Evolutionary conservation across 92 coral and sea anemone genomes (phyloP).

Genomic region (Epizoanthus scotinus): DNA sequence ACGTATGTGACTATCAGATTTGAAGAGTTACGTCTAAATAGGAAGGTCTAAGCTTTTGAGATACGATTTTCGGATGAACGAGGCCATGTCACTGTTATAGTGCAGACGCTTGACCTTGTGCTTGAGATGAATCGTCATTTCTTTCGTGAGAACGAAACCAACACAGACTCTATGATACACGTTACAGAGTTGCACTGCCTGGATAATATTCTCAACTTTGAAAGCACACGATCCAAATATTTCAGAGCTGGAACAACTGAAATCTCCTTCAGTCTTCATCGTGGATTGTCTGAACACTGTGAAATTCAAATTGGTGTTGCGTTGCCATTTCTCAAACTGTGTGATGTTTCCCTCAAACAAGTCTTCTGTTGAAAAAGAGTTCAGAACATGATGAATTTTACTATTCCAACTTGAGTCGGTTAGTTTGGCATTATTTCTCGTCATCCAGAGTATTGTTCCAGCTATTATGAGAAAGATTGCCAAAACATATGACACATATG

Average conservation of each 20-base stretch:
- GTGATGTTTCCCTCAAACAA: constrained; percentile 43
- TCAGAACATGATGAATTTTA: neutral
- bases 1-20: no score
- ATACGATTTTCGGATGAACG: constrained; percentile 47
- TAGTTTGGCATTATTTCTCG: neutral
- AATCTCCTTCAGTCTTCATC: constrained; percentile 44
- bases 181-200: constrained; percentile 60
- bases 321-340: constrained; percentile 32
- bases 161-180: constrained; percentile 40
- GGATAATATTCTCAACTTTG: constrained; percentile 41
- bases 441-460: constrained; percentile 16
- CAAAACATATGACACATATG: neutral
- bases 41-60: neutral
- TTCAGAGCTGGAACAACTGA: constrained; percentile 53
- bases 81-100: constrained; percentile 38
- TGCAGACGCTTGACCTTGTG: constrained; percentile 23
- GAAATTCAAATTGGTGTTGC: constrained; percentile 26
- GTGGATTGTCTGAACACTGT: constrained; percentile 29
- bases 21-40: neutral
- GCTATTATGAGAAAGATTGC: neutral
- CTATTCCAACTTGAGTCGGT: neutral
- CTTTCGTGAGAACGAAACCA: constrained; percentile 60
- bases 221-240: constrained; percentile 57
- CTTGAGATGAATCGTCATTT: constrained; percentile 48
- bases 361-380: constrained; percentile 24